Percentiles rank a stretch among this genome's conserved stretches.
phyloP scores from a whole-genome alignment of 2,888 invertebrate genomes.

The Barypeithes pellucidus region DNA sequence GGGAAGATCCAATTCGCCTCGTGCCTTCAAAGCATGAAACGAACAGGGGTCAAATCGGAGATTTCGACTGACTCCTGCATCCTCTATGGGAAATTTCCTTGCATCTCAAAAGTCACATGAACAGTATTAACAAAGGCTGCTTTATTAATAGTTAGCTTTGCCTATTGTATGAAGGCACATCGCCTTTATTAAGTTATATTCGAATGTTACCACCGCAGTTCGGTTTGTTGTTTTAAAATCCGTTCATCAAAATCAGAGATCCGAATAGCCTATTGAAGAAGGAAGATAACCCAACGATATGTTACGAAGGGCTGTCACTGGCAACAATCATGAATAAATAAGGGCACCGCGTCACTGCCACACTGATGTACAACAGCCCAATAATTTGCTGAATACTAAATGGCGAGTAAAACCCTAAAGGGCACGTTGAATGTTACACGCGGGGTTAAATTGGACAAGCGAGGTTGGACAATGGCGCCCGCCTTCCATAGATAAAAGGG shows the following conservation, averaged over 20 bases:
- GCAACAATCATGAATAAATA: conserved; percentile 41
- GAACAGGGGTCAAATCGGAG: no score
- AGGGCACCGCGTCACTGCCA: conserved; percentile 30
- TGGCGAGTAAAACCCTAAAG: conserved; percentile 36
- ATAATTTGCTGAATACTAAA: conserved; percentile 49
- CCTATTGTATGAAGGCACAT: no score
- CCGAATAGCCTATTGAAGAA: conserved; percentile 5
- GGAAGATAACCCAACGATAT: conserved; percentile 12
- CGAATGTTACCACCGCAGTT: no score
- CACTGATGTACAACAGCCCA: conserved; percentile 27
- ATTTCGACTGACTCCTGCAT: no score
- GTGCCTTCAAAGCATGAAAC: no score
- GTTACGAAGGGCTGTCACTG: conserved; percentile 31
- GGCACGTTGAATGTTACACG: conserved; percentile 48
- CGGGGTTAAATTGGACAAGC: conserved; percentile 40
- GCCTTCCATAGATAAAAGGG: conserved; percentile 40
- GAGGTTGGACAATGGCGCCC: conserved; percentile 34
- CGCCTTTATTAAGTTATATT: no score
- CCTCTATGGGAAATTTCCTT: no score
- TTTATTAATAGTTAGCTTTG: no score
- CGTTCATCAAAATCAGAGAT: not conserved
- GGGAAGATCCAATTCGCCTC: no score
- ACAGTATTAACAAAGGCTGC: no score
- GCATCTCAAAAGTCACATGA: no score
- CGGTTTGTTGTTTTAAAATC: no score